Conservation (phyloP, 2,888 invertebrate species). For the Cremastobaeus sp. region DNA sequence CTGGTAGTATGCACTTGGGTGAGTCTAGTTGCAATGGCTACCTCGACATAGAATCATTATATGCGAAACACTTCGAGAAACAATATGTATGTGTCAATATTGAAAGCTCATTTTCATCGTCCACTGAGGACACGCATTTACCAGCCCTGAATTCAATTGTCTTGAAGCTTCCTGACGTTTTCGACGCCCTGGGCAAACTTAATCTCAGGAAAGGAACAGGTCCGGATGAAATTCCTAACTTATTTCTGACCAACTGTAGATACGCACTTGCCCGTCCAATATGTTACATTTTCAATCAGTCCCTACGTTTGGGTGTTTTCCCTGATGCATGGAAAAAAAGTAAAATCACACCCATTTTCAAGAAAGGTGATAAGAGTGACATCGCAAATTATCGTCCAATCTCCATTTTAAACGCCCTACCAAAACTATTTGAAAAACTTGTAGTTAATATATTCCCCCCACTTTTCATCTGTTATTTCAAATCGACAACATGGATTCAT, state of each 20-base stretch:
- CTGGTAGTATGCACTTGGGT: not conserved
- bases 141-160: too few relatives aligned
- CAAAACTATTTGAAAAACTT: too few relatives aligned
- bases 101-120: too few relatives aligned
- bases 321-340: slow-evolving; percentile 16
- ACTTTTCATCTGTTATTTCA: too few relatives aligned
- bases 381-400: not conserved
- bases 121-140: too few relatives aligned
- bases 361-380: slow-evolving; percentile 16
- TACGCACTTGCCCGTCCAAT: not conserved
- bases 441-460: too few relatives aligned
- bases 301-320: slow-evolving; percentile 14
- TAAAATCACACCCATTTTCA: slow-evolving; percentile 26
- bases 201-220: not conserved
- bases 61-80: too few relatives aligned
- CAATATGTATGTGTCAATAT: too few relatives aligned
- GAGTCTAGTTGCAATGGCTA: not conserved
- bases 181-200: not conserved
- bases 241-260: not conserved
- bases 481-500: too few relatives aligned
- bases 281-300: not conserved
- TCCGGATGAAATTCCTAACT: slow-evolving; percentile 8
- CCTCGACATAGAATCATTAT: not conserved
- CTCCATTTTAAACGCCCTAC: not conserved
- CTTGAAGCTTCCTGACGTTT: not conserved